Conservation (phyloP, 2,797 vertebrate species). For the Decapterus maruadsi region DNA sequence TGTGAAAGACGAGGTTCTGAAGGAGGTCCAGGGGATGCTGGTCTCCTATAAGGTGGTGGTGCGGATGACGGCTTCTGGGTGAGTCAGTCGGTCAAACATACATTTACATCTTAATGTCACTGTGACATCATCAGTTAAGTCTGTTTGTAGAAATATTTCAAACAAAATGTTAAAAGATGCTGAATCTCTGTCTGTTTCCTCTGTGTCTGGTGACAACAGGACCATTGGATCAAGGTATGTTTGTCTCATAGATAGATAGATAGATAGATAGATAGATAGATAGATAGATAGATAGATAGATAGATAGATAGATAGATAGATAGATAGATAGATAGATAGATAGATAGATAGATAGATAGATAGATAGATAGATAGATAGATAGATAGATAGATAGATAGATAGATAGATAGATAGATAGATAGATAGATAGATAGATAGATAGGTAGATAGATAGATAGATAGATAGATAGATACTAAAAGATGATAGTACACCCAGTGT, state of each 20-base stretch:
- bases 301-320: too few relatives aligned
- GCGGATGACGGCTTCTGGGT: constrained; percentile 92
- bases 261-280: too few relatives aligned
- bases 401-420: too few relatives aligned
- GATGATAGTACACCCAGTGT: too few relatives aligned
- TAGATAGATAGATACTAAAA: too few relatives aligned
- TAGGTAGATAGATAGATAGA: too few relatives aligned
- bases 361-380: too few relatives aligned
- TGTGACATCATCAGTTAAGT: not conserved
- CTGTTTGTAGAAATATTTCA: not conserved
- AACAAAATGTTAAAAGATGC: not conserved
- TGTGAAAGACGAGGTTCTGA: constrained; percentile 85
- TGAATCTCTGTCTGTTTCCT: not conserved
- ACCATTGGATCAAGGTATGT: constrained; percentile 67
- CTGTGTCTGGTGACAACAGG: constrained; percentile 10
- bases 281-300: too few relatives aligned
- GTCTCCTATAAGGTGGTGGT: constrained; percentile 93
- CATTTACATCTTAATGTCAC: not conserved
- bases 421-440: too few relatives aligned
- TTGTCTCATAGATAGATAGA: not conserved
- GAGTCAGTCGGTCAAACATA: constrained; percentile 60
- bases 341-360: too few relatives aligned
- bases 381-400: too few relatives aligned
- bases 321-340: too few relatives aligned
- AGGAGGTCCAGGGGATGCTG: constrained; percentile 93